phyloP scores from a whole-genome alignment of 2,888 invertebrate species.

The Ischnura elegans region DNA sequence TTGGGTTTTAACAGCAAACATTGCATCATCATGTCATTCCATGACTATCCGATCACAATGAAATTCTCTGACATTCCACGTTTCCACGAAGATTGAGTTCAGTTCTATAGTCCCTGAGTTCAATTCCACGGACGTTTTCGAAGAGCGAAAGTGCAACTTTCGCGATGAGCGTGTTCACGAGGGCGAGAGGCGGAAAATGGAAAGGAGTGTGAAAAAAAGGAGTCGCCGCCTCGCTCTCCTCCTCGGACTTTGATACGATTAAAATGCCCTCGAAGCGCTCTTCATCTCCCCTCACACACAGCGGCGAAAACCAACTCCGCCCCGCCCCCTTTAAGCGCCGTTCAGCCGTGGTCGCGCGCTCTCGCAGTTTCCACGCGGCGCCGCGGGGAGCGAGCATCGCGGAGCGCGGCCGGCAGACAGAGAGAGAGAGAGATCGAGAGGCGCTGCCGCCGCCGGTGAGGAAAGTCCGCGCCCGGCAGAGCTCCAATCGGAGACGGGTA shows the following conservation, averaged over 20 bases:
- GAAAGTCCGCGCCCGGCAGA: not conserved
- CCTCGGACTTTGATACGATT: conserved; percentile 65
- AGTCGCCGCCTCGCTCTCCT: not conserved
- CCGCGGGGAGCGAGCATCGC: conserved; percentile 69
- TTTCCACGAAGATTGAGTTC: too few relatives aligned
- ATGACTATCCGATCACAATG: too few relatives aligned
- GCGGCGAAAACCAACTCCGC: conserved; percentile 33
- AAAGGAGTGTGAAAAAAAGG: not conserved
- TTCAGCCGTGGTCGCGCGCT: conserved; percentile 79
- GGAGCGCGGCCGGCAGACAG: conserved; percentile 70
- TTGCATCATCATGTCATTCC: too few relatives aligned
- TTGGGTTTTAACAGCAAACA: too few relatives aligned
- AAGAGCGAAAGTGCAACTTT: not conserved
- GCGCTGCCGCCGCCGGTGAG: not conserved
- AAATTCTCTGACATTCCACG: too few relatives aligned
- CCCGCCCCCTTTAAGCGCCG: conserved; percentile 76
- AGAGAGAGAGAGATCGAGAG: not conserved
- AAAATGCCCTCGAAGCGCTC: conserved; percentile 60
- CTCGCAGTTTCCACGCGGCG: conserved; percentile 76
- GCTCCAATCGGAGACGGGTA: not conserved
- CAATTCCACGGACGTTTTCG: too few relatives aligned
- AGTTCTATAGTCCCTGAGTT: too few relatives aligned
- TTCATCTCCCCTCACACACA: not conserved
- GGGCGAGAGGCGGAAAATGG: not conserved
- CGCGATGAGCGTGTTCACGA: not conserved